Evolutionary conservation across 2,797 vertebrate genomes (phyloP).

Genomic region (Sebastes alutus): DNA sequence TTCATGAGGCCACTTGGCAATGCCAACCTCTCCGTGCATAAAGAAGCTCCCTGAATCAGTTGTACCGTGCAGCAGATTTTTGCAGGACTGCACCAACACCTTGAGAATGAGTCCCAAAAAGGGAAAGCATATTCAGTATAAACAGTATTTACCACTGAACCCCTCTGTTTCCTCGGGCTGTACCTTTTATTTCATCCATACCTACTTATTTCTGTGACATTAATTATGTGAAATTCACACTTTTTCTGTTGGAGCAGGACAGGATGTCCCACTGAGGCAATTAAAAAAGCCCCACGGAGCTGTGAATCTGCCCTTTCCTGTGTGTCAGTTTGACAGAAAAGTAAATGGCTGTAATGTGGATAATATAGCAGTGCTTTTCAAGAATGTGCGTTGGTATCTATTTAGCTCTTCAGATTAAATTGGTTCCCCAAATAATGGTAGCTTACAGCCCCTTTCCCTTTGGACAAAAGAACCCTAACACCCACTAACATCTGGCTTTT

Average conservation of each 20-base stretch:
- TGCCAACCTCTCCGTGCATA: not conserved
- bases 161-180: not conserved
- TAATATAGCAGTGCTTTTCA: not conserved
- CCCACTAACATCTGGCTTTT: too few species aligned
- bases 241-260: not conserved
- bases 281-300: slow-evolving; percentile 16
- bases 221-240: not conserved
- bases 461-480: too few species aligned
- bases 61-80: too few species aligned
- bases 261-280: slow-evolving; percentile 6
- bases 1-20: not conserved
- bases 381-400: not conserved
- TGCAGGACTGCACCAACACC: not conserved
- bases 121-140: not conserved
- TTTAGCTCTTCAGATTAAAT: not conserved
- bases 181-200: not conserved
- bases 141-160: not conserved
- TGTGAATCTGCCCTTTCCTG: not conserved
- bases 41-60: not conserved
- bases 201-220: not conserved
- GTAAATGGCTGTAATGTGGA: not conserved
- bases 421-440: not conserved
- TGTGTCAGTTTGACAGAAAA: not conserved
- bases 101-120: not conserved
- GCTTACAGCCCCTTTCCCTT: not conserved